Evolutionary conservation across 1,140 invertebrate species (phyloP).

Genomic region (Zaprionus capensis): DNA sequence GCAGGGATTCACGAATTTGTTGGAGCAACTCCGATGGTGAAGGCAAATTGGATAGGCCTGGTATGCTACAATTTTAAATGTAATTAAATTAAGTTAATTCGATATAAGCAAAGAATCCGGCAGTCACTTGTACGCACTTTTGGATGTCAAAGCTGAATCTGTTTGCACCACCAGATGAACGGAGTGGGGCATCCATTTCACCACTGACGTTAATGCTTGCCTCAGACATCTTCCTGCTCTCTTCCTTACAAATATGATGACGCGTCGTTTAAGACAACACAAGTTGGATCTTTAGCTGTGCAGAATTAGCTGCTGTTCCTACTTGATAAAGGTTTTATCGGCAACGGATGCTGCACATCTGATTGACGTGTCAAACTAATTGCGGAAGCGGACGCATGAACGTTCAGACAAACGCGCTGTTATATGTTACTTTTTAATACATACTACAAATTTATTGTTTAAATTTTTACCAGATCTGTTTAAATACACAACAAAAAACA

Average conservation of each 20-base stretch:
- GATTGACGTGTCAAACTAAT: conserved; percentile 37
- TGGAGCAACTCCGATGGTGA: conserved; percentile 67
- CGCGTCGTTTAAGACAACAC: conserved; percentile 6
- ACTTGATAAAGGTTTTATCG: conserved; percentile 41
- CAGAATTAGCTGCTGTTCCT: conserved; percentile 15
- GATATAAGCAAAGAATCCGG: not conserved
- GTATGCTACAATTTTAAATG: conserved; percentile 39
- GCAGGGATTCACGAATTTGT: conserved; percentile 78
- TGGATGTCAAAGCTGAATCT: conserved; percentile 55
- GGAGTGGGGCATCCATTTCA: conserved; percentile 72
- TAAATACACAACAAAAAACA: conserved; percentile 43
- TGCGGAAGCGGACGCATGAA: conserved; percentile 2
- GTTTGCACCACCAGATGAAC: conserved; percentile 28
- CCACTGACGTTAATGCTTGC: conserved; percentile 74
- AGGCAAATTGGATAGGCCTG: conserved; percentile 57
- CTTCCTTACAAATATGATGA: conserved; percentile 18
- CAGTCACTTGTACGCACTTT: conserved; percentile 36
- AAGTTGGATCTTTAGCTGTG: conserved; percentile 8
- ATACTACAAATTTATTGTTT: conserved; percentile 43
- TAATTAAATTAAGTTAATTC: not conserved
- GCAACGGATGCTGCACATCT: conserved; percentile 37
- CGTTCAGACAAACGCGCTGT: conserved; percentile 5
- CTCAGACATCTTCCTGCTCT: conserved; percentile 36
- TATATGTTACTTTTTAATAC: conserved; percentile 21
- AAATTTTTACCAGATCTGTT: conserved; percentile 22